Evolutionary conservation across 2,888 invertebrate genomes (phyloP), one percentile per base, ranked within the genome.

Genomic region (Linhomoeus sp.): DNA sequence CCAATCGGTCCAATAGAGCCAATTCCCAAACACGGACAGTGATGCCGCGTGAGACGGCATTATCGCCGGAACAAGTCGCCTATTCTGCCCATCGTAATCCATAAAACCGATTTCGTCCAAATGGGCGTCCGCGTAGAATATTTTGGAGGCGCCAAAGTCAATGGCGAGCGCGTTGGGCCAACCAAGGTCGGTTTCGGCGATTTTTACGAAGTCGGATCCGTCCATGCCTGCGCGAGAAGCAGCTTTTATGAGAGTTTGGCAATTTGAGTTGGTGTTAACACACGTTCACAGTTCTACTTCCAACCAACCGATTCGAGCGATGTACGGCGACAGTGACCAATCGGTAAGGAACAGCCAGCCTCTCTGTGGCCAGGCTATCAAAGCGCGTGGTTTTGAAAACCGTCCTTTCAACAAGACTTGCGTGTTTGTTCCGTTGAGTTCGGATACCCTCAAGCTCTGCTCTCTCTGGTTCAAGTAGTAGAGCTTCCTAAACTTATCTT

Each of bases 91-190:
- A 67, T 92, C 86, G 52, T 94, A 73, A 67, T 92, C 86, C 1
- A 64, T 68, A 58, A 57, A 72, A 20, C 90, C 94, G 45, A 97
- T 88, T 63, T 92, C 92, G 66, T 97, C 90, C 55, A 94, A 74
- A 69, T 92, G 92, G 55, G 94, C 94, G 66, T 97, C 97, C 0
- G 92, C 94, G 81, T 85, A 97, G 70, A 85, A 94, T 40, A 97
- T 76, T 58, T 82, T 76, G 57, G 92, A 84, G 0, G 90, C 85
- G 64, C 90, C 85, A 66, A 86, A 92, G 63, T 97, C 94, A 49
- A 97, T 79, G 0, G 94, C 85, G 19, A 97, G 67, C 1, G 92
- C 94, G 66, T 97, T 97, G 0, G 94, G 94, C 97, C 97, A 97
- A 1, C 90, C 90, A 44, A 94, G 80, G 59, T 87, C 87, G 55